These are phyloP conservation scores for Aphidius gifuensis DNA, from an alignment of 1,140 invertebrate genomes.

Conservation along the genomic window DNA sequence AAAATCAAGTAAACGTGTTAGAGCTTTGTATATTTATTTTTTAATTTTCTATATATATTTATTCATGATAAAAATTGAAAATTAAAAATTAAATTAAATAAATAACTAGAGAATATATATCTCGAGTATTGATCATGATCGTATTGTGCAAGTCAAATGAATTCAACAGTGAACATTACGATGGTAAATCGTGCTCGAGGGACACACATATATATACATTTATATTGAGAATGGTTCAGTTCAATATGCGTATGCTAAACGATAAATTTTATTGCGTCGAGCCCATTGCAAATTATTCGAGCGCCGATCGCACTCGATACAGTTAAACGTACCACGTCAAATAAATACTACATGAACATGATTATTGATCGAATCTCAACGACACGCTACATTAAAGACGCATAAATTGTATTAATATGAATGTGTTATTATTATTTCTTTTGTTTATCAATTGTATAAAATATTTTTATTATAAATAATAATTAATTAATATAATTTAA, in stretches of 20 bases:
- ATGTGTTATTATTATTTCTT: not conserved
- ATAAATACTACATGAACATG: constrained; percentile 11
- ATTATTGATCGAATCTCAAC: constrained; percentile 9
- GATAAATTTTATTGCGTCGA: constrained; percentile 28
- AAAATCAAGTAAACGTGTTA: not conserved
- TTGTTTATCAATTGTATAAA: not conserved
- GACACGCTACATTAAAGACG: constrained; percentile 12
- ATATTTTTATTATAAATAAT: no score
- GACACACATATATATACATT: not conserved
- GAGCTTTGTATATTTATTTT: not conserved
- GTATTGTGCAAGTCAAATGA: constrained; percentile 5
- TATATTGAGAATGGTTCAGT: not conserved
- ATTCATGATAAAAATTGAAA: no score
- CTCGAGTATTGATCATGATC: not conserved
- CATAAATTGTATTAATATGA: constrained; percentile 7
- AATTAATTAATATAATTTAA: not conserved
- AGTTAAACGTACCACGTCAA: constrained; percentile 3
- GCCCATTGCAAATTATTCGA: constrained; percentile 23
- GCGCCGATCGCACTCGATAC: not conserved
- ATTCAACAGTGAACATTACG: not conserved
- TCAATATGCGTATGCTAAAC: not conserved
- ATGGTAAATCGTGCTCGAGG: constrained; percentile 1
- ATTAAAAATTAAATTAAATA: no score
- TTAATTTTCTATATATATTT: no score
- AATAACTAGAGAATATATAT: not conserved